phyloP scores from a whole-genome alignment of 2,888 invertebrate genomes.

The Scelioninae gen. 1 region DNA sequence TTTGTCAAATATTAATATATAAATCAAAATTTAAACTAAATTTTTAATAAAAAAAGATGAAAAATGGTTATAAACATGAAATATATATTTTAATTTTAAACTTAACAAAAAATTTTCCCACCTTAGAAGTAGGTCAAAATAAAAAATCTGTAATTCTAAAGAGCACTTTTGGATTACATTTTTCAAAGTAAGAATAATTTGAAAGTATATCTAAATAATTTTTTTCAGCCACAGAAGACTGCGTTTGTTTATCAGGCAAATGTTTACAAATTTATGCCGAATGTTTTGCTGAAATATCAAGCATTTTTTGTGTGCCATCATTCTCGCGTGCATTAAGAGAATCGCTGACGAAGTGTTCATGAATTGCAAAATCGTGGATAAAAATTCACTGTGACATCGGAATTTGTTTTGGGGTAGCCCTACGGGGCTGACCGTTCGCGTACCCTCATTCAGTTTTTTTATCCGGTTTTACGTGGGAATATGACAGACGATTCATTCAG shows the following conservation, averaged over 20 bases:
- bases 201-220: too few species aligned
- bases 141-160: too few species aligned
- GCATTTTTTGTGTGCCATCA: background rate
- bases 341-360: slow-evolving; percentile 47
- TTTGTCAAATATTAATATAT: too few species aligned
- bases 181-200: too few species aligned
- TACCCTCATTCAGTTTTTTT: slow-evolving; percentile 32
- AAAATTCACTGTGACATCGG: slow-evolving; percentile 42
- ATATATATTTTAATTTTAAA: too few species aligned
- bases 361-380: slow-evolving; percentile 48
- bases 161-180: too few species aligned
- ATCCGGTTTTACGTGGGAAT: slow-evolving; percentile 5
- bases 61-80: too few species aligned
- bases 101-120: too few species aligned
- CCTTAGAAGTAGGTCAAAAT: too few species aligned
- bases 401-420: slow-evolving; percentile 33
- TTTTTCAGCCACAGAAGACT: too few species aligned
- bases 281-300: slow-evolving; percentile 15
- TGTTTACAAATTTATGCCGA: slow-evolving; percentile 9
- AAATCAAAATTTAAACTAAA: too few species aligned
- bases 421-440: slow-evolving; percentile 4
- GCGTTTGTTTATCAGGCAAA: background rate
- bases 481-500: slow-evolving; percentile 38
- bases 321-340: slow-evolving; percentile 26
- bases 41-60: too few species aligned